Evolutionary conservation across 2,797 vertebrate genomes (phyloP).

Genomic region (Eurystomus glaucurus): DNA sequence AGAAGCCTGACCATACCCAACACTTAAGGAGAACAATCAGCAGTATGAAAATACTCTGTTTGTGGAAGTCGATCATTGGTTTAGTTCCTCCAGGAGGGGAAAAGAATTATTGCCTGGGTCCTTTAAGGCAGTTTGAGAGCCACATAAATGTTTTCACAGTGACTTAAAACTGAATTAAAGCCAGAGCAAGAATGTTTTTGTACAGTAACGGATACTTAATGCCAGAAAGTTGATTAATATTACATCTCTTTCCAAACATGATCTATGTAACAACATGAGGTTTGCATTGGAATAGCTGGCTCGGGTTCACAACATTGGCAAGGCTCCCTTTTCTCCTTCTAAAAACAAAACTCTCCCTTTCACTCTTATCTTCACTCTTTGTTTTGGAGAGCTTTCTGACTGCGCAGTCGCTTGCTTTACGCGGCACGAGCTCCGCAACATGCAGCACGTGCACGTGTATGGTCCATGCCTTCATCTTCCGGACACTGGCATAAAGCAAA

Average conservation of each 20-base stretch:
- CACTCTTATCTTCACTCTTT: slow-evolving; percentile 15
- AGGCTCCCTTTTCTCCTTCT: slow-evolving; percentile 51
- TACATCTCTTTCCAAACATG: slow-evolving; percentile 65
- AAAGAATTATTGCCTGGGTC: slow-evolving; percentile 63
- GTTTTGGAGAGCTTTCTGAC: slow-evolving; percentile 14
- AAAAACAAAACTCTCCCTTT: slow-evolving; percentile 60
- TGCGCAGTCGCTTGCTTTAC: not conserved
- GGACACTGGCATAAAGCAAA: not conserved
- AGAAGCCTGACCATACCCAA: not conserved
- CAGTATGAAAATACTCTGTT: slow-evolving; percentile 41
- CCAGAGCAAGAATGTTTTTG: slow-evolving; percentile 77
- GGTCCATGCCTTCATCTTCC: not conserved
- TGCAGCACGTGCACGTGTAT: rapidly evolving
- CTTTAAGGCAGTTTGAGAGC: slow-evolving; percentile 75
- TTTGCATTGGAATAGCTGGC: slow-evolving; percentile 75
- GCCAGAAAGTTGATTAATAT: slow-evolving; percentile 74
- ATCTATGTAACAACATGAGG: slow-evolving; percentile 66
- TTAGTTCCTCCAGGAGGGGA: slow-evolving; percentile 38
- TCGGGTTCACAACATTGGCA: slow-evolving; percentile 28
- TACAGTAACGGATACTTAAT: slow-evolving; percentile 71
- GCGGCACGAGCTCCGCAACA: not conserved
- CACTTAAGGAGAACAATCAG: slow-evolving; percentile 9
- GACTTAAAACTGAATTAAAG: slow-evolving; percentile 78
- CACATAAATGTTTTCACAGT: slow-evolving; percentile 78
- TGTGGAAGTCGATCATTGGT: slow-evolving; percentile 47